Conservation (phyloP, 2,888 invertebrate genomes). For the Tupiocoris notatus region DNA sequence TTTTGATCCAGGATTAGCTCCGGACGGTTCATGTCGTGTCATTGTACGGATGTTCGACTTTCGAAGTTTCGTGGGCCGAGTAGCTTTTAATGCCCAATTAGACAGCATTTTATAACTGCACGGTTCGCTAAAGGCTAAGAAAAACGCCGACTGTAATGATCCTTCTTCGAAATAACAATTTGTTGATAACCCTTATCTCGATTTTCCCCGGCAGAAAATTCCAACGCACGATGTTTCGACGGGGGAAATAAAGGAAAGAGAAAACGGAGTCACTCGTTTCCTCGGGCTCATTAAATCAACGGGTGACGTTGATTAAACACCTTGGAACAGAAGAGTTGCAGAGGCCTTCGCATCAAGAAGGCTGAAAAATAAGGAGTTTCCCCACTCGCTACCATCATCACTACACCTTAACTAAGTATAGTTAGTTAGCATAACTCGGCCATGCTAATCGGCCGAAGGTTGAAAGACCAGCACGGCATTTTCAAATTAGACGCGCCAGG, state of each 20-base stretch:
- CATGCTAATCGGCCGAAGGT: constrained; percentile 26
- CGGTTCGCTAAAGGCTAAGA: too few species aligned
- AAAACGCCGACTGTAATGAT: background rate
- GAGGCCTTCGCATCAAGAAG: background rate
- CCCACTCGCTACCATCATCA: background rate
- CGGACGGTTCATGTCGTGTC: too few species aligned
- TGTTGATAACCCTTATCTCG: background rate
- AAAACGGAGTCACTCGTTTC: background rate
- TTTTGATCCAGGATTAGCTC: too few species aligned
- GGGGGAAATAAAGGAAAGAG: background rate
- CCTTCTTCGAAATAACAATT: background rate
- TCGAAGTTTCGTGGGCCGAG: too few species aligned
- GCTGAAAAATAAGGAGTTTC: background rate
- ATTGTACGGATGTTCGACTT: too few species aligned
- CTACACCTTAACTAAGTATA: background rate
- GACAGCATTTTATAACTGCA: background rate
- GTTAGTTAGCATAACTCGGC: constrained; percentile 30
- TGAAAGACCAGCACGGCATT: constrained; percentile 21
- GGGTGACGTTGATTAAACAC: constrained; percentile 22
- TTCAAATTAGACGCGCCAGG: constrained; percentile 31
- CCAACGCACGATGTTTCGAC: too few species aligned
- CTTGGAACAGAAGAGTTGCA: background rate
- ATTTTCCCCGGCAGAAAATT: background rate
- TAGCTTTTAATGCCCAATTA: background rate
- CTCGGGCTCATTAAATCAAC: constrained; percentile 10